Base-by-base conservation (phyloP, 2,797 vertebrate genomes). In the Crotalus adamanteus region DNA sequence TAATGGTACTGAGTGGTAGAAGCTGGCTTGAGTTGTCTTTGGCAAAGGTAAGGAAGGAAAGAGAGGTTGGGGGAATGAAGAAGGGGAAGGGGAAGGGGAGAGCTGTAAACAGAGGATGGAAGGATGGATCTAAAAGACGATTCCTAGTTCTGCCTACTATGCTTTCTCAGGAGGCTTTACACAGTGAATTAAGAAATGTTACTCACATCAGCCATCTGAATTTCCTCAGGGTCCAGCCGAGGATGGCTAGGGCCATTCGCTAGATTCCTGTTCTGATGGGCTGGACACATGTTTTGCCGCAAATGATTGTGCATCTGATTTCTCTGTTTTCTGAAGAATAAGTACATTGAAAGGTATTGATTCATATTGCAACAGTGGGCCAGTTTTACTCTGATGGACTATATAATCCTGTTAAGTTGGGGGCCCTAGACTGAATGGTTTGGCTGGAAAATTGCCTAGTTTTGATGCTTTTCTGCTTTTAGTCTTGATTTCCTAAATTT, bases 291-390 rank as follows among this genome's bases (percentile, higher is more conserved):
- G 96, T 99, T 99, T 97, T 99, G 99, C 95, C 98, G 97, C 96
- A 99, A 97, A 97, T 99, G 99, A 97, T 98, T 99, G 97, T 99
- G 99, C 99, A 99, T 99, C 97, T 99, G 99, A 97, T 98, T 99
- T 97, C 99, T 98, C 97, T 99, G 99, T 97, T 99, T 99, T 98
- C 99, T 99, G 96, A 95, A 78, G 57, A 95, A 94, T 53, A 94
- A 90, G 89, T 28, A 89, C 61, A 13, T 86, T 90, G 91, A 89
- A 28, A 31, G 69, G 12, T 11, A 95, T 65, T 65, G 13, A 65
- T 5, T 26, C 56, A 83, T 78, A 47, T 0, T 25, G 93, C 51
- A 92, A 91, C 87, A 78, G 47, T 78, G 69, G 8, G 28, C 55
- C 25, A 31, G 20, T 18, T 65, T 85, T 20, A 60, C 86, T 47